phyloP scores from a whole-genome alignment of 1,140 invertebrate genomes.

The Drosophila kurseongensis region DNA sequence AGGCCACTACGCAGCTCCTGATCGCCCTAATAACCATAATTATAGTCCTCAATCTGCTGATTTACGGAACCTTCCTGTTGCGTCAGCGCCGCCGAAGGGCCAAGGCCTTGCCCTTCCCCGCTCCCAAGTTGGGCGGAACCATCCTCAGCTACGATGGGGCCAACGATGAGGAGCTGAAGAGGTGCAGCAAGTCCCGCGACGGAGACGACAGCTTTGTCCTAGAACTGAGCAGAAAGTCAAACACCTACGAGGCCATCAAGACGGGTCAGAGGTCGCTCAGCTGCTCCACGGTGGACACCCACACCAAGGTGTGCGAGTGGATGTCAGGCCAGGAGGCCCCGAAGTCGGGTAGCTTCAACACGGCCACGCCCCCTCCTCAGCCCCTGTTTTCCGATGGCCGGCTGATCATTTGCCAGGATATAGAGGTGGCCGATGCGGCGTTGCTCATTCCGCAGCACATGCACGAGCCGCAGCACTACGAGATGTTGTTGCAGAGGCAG shows the following conservation, averaged over 20 bases:
- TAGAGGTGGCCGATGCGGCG: constrained; percentile 73
- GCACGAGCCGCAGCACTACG: constrained; percentile 65
- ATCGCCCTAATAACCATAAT: constrained; percentile 92
- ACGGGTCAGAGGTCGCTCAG: constrained; percentile 86
- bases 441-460: constrained; percentile 72
- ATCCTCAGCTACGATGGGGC: constrained; percentile 80
- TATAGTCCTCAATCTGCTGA: constrained; percentile 90
- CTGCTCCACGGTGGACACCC: constrained; percentile 92
- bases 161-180: constrained; percentile 83
- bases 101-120: constrained; percentile 46
- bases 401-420: constrained; percentile 82
- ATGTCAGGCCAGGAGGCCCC: constrained; percentile 88
- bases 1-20: constrained; percentile 88
- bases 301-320: constrained; percentile 94
- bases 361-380: constrained; percentile 85
- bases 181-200: constrained; percentile 75
- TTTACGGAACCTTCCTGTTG: constrained; percentile 73
- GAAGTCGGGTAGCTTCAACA: constrained; percentile 79
- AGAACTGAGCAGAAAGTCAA: constrained; percentile 81
- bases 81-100: constrained; percentile 67
- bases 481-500: constrained; percentile 69
- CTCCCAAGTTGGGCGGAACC: constrained; percentile 70
- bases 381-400: constrained; percentile 86
- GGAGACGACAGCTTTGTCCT: constrained; percentile 82
- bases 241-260: constrained; percentile 86